Evolutionary conservation across 2,797 vertebrate genomes (phyloP).

Genomic region (Phylloscopus collybita): DNA sequence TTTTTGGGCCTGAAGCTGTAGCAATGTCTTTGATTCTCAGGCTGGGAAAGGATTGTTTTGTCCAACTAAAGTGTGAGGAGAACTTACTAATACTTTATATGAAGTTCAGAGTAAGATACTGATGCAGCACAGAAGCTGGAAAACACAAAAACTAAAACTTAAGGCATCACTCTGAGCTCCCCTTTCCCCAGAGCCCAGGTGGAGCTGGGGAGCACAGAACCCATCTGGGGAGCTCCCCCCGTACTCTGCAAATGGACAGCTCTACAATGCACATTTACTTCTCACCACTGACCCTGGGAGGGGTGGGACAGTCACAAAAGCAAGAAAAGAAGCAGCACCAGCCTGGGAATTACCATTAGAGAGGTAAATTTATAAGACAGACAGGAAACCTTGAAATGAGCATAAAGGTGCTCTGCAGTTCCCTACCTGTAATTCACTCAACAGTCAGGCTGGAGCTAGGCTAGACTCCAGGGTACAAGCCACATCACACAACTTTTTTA

Average conservation of each 20-base stretch:
- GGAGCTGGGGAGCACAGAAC: rapidly evolving
- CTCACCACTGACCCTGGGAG: background rate
- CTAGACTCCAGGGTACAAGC: background rate
- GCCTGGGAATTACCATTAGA: rapidly evolving
- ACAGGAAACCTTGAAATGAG: rapidly evolving
- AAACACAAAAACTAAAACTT: background rate
- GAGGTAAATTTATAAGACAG: rapidly evolving
- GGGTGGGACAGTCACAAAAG: rapidly evolving
- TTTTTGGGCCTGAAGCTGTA: background rate
- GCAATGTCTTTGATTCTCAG: rapidly evolving
- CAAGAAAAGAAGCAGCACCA: background rate
- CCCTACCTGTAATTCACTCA: background rate
- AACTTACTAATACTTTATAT: background rate
- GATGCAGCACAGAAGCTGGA: background rate
- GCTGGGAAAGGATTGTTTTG: background rate
- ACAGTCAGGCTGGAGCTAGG: background rate
- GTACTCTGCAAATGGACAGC: background rate
- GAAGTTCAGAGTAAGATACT: rapidly evolving
- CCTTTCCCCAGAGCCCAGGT: background rate
- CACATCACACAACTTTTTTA: background rate
- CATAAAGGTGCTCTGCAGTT: rapidly evolving
- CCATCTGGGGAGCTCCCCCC: rapidly evolving
- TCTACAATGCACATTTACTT: background rate
- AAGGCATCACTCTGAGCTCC: rapidly evolving
- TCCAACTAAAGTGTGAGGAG: background rate